A percentile compares a stretch with the other conserved stretches of the same genome.
phyloP scores from a whole-genome alignment of 1,140 invertebrate species.

The Telenomus remus region DNA sequence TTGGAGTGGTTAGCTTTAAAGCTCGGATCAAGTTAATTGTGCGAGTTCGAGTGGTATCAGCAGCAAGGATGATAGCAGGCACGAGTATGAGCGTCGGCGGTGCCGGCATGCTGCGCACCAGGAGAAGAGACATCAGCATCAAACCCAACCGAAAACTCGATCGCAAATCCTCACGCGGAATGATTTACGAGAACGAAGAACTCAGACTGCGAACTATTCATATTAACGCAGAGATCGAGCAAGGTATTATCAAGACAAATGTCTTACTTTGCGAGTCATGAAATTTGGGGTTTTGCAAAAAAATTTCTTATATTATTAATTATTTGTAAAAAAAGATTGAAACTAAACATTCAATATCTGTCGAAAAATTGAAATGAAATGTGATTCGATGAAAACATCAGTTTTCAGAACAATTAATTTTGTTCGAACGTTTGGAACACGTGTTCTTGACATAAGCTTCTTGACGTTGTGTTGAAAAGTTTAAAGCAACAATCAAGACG shows the following conservation, averaged over 20 bases:
- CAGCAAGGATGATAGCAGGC: slow-evolving; percentile 66
- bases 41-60: slow-evolving; percentile 35
- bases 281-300: not conserved
- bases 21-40: slow-evolving; percentile 35
- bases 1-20: slow-evolving; percentile 43
- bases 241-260: slow-evolving; percentile 77
- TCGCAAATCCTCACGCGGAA: slow-evolving; percentile 87
- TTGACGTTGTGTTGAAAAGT: slow-evolving; percentile 5
- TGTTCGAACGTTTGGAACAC: not conserved
- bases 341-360: not conserved
- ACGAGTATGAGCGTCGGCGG: slow-evolving; percentile 65
- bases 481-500: slow-evolving; percentile 25
- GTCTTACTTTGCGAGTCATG: not conserved
- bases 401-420: slow-evolving; percentile 6
- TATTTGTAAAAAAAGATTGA: too few species aligned
- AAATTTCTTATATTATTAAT: too few species aligned
- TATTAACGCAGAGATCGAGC: slow-evolving; percentile 94
- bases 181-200: slow-evolving; percentile 94
- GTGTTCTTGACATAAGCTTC: slow-evolving; percentile 1
- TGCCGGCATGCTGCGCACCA: slow-evolving; percentile 80
- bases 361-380: not conserved
- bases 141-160: slow-evolving; percentile 86
- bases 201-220: slow-evolving; percentile 91
- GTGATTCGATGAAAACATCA: not conserved
- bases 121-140: slow-evolving; percentile 82